phyloP scores from a whole-genome alignment of 2,888 invertebrate genomes.

The Xestia rhomboidea region DNA sequence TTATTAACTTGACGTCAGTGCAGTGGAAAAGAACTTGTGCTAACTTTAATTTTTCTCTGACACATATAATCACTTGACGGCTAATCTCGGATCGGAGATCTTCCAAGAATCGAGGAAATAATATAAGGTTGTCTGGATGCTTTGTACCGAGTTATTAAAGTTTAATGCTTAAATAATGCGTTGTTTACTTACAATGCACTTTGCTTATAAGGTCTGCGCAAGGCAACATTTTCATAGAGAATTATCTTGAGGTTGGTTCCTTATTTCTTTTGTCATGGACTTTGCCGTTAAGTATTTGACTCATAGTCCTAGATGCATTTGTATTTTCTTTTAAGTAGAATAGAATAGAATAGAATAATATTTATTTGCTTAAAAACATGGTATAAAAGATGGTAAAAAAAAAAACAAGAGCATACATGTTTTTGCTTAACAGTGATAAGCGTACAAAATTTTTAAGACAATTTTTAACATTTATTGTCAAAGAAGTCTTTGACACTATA shows the following conservation, averaged over 20 bases:
- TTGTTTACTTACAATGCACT: slow-evolving; percentile 61
- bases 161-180: slow-evolving; percentile 55
- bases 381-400: too few relatives aligned
- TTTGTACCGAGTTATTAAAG: slow-evolving; percentile 59
- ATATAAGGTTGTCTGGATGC: slow-evolving; percentile 49
- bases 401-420: too few relatives aligned
- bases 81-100: slow-evolving; percentile 59
- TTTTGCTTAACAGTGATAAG: too few relatives aligned
- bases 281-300: slow-evolving; percentile 4
- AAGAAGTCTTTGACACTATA: too few relatives aligned
- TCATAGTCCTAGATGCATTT: too few relatives aligned
- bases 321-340: background rate
- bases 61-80: slow-evolving; percentile 59
- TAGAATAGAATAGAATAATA: too few relatives aligned
- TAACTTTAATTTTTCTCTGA: slow-evolving; percentile 54
- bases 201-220: slow-evolving; percentile 42
- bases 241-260: slow-evolving; percentile 24
- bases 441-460: too few relatives aligned
- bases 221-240: slow-evolving; percentile 45
- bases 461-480: too few relatives aligned
- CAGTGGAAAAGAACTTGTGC: slow-evolving; percentile 55
- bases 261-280: slow-evolving; percentile 44
- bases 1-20: slow-evolving; percentile 61
- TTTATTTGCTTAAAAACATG: too few relatives aligned
- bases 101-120: slow-evolving; percentile 69